These are phyloP conservation scores for Acipenser ruthenus DNA, from an alignment of 2,797 vertebrate genomes.

Conservation along the genomic window DNA sequence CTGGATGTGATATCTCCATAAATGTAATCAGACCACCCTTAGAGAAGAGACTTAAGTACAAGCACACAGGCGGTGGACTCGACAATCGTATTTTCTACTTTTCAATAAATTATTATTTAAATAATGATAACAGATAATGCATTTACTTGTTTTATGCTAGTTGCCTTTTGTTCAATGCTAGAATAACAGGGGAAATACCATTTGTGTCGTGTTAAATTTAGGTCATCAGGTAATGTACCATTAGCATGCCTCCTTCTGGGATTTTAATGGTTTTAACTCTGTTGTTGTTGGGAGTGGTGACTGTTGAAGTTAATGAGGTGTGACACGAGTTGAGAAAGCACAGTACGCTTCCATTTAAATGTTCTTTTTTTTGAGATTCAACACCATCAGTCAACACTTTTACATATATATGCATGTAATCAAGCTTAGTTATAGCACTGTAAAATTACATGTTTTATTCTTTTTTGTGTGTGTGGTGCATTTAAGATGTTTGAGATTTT, in stretches of 20 bases:
- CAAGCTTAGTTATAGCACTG: too few relatives aligned
- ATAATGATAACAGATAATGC: too few relatives aligned
- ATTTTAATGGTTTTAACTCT: slow-evolving; percentile 36
- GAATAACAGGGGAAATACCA: neutral
- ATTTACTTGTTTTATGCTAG: too few relatives aligned
- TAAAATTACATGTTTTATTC: too few relatives aligned
- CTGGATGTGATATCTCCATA: slow-evolving; percentile 43
- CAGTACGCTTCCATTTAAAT: slow-evolving; percentile 36
- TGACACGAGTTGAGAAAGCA: slow-evolving; percentile 42
- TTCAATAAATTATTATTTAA: too few relatives aligned
- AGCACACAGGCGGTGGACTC: neutral
- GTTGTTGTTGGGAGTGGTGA: slow-evolving; percentile 40
- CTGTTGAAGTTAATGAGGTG: slow-evolving; percentile 39
- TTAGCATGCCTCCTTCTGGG: slow-evolving; percentile 35
- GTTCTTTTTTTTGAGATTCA: too few relatives aligned
- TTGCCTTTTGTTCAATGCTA: too few relatives aligned
- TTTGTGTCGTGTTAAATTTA: slow-evolving; percentile 41
- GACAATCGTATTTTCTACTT: neutral
- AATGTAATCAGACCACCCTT: slow-evolving; percentile 32
- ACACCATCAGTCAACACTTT: too few relatives aligned
- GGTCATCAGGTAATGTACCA: slow-evolving; percentile 28
- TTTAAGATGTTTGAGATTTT: too few relatives aligned
- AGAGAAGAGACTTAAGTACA: neutral
- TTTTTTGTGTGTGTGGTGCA: too few relatives aligned
- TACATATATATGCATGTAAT: too few relatives aligned